A percentile compares a stretch with the other conserved stretches of the same genome.
Conservation (phyloP, 2,888 invertebrate species). For the Atherix ibis region DNA sequence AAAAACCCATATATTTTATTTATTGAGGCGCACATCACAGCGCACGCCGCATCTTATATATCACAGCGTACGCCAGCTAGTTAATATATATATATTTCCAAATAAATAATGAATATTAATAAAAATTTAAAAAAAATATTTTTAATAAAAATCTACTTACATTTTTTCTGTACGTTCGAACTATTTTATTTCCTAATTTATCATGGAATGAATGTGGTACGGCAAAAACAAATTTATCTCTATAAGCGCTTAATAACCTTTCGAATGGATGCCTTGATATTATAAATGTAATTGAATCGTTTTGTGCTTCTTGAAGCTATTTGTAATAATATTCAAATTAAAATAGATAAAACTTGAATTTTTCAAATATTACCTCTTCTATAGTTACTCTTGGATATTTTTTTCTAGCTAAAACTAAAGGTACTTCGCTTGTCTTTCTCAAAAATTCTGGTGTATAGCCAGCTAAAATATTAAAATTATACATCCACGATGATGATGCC, state of each 20-base stretch:
- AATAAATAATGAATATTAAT: too few species aligned
- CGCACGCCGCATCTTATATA: too few species aligned
- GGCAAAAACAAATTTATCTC: constrained; percentile 71
- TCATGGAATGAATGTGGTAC: constrained; percentile 69
- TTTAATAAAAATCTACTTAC: too few species aligned
- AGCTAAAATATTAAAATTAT: constrained; percentile 74
- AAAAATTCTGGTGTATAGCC: constrained; percentile 65
- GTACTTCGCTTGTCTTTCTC: constrained; percentile 61
- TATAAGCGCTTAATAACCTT: constrained; percentile 62
- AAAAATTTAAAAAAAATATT: too few species aligned
- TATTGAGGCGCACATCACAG: too few species aligned
- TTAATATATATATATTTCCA: too few species aligned
- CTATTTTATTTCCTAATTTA: constrained; percentile 61
- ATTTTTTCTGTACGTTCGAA: constrained; percentile 50
- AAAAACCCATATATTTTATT: too few species aligned
- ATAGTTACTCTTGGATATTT: constrained; percentile 62
- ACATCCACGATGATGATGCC: constrained; percentile 85
- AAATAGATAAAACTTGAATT: not conserved
- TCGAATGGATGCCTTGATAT: constrained; percentile 73
- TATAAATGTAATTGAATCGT: constrained; percentile 62
- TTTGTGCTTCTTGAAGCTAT: constrained; percentile 55
- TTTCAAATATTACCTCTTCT: constrained; percentile 34
- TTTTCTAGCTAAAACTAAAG: constrained; percentile 59
- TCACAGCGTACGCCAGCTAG: too few species aligned
- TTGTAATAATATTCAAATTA: not conserved